Conservation (phyloP, 2,113 vertebrate genomes). For the Poeciliopsis turrubarensis region DNA sequence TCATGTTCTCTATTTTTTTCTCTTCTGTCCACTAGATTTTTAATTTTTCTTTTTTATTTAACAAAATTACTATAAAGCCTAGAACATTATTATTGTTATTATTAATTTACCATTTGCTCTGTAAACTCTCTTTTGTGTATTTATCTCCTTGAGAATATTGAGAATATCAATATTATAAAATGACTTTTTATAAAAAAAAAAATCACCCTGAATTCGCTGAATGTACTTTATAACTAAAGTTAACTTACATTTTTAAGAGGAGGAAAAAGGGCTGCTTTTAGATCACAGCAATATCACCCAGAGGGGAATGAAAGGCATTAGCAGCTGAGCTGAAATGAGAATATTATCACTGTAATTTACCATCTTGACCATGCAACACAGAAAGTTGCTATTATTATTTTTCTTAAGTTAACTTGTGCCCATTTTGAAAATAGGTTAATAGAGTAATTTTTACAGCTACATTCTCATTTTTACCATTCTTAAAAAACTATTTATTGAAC, state of each 20-base stretch:
- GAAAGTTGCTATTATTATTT: not conserved
- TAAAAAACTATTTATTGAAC: not conserved
- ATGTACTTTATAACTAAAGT: not conserved
- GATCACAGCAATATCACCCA: not conserved
- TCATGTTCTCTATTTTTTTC: too few relatives aligned
- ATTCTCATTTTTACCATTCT: not conserved
- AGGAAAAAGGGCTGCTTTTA: not conserved
- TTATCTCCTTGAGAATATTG: not conserved
- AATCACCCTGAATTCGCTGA: not conserved
- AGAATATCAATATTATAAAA: not conserved
- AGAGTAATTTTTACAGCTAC: not conserved
- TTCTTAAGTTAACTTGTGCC: not conserved
- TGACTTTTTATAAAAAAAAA: not conserved
- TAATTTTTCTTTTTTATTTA: too few relatives aligned
- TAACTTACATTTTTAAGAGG: not conserved
- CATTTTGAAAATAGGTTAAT: not conserved
- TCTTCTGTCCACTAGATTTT: too few relatives aligned
- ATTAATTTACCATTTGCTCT: not conserved
- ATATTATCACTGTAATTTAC: not conserved
- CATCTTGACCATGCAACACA: not conserved
- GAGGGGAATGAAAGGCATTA: not conserved
- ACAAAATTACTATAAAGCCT: not conserved
- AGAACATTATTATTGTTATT: not conserved
- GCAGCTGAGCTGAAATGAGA: not conserved
- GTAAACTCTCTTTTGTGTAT: not conserved